Evolutionary conservation across 2,113 vertebrate genomes (phyloP), one percentile per base, ranked within the genome.

Genomic region (Nycticebus coucang): DNA sequence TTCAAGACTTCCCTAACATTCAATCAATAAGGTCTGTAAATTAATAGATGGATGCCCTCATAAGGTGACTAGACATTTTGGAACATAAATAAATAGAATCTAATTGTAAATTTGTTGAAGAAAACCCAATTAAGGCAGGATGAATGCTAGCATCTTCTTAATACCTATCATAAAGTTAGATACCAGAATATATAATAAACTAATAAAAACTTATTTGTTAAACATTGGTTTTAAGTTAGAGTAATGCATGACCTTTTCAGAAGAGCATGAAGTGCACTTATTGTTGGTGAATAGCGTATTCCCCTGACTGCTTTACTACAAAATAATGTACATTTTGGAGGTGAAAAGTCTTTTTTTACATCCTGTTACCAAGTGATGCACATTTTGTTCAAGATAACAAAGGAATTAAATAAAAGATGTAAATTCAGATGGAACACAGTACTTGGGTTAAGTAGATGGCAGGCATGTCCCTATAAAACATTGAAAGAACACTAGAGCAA

Each of bases 351-450:
- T 97, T 93, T 83, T 97, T 93, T 96, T 97, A 93, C 7, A 45
- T 96, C 35, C 14, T 22, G 68, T 95, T 98, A 95, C 35, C 96
- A 97, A 97, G 71, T 81, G 4, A 93, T 78, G 50, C 0, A 79
- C 33, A 95, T 97, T 97, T 97, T 92, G 69, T 9, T 93, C 21
- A 86, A 62, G 0, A 1, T 97, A 90, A 97, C 8, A 83, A 1
- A n/a, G 35, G 8, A 95, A 97, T 88, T 96, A 97, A 97, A 93
- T 96, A 98, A 96, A 92, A 97, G 50, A 78, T 89, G 72, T n/a
- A 89, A 79, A 97, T 98, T 98, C 77, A 90, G 90, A 82, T 75
- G 84, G 30, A 97, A 96, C 50, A 94, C 22, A 75, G 62, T 96
- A 69, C 0, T 37, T 94, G 59, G 53, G 12, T 95, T 82, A 92